Conservation (phyloP, 2,113 vertebrate species). For the Dryoscopus gambensis region DNA sequence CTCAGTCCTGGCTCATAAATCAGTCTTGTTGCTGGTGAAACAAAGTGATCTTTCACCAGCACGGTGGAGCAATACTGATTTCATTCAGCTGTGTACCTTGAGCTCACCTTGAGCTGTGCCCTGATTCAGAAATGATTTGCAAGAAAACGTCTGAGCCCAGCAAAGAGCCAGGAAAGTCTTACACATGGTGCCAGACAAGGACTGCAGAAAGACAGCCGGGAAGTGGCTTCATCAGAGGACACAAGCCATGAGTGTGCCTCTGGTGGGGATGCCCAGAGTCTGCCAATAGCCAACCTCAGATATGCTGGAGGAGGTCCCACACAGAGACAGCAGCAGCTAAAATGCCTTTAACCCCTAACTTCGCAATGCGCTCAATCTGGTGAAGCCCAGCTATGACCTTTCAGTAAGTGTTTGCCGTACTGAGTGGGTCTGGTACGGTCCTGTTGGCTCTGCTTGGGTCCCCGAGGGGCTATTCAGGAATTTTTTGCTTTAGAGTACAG, state of each 20-base stretch:
- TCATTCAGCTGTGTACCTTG: background rate
- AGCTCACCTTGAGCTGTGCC: background rate
- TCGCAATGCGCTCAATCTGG: background rate
- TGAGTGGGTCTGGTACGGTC: background rate
- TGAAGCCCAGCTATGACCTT: background rate
- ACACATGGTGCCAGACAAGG: background rate
- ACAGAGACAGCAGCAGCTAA: background rate
- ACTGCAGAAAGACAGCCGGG: background rate
- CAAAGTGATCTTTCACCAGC: background rate
- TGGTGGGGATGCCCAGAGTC: background rate
- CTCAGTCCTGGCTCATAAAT: background rate
- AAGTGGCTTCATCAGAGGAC: background rate
- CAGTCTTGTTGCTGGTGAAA: background rate
- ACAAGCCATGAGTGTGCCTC: background rate
- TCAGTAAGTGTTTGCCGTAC: too few relatives aligned
- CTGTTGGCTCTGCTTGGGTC: background rate
- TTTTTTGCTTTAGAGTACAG: background rate
- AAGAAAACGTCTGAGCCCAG: background rate
- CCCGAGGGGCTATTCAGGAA: background rate
- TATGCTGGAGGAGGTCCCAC: background rate
- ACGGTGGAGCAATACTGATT: background rate
- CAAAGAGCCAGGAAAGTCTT: background rate
- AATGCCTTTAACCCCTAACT: background rate
- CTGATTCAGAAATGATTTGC: background rate
- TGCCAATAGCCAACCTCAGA: background rate